Evolutionary conservation across 2,797 vertebrate species (phyloP), one percentile per base, ranked within the genome.

Genomic region (Hypotaenidia okinawae): DNA sequence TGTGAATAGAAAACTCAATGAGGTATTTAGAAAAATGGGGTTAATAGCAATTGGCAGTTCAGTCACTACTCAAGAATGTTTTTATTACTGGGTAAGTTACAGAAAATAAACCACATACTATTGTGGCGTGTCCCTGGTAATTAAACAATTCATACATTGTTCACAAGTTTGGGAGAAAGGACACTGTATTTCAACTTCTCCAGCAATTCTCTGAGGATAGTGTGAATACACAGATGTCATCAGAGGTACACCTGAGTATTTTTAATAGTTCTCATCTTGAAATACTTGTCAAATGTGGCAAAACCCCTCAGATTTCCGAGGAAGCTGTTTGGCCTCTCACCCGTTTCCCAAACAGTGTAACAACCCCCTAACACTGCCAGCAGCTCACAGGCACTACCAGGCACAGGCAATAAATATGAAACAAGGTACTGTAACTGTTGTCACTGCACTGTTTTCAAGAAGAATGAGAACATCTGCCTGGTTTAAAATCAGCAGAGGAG

Each of bases 401-500:
- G 68, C 24, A 47, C 5, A 35, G 64, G 9, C 37, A 90, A 81
- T 35, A 59, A 93, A 81, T 35, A 76, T 22, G 1, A 15, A 52
- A 84, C 62, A 55, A 4, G 24, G 81, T 72, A 43, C 59, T 84
- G 19, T 73, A 67, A 82, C 73, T 80, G 47, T 22, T 79, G 23
- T 51, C 61, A 35, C 24, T 80, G 35, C 10, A 32, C 72, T 37
- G 18, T 59, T 88, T 94, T 55, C 66, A 77, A 72, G 68, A 84
- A 82, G n/a, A 62, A 89, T 0, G 0, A 76, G 49, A 72, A 80
- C 23, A 76, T 5, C 61, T 21, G 8, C 18, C 63, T 63, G 14
- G n/a, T 87, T 89, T 86, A 72, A 94, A 93, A 86, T 62, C 33
- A 91, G 51, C 47, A 79, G n/a, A 81, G 39, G 24, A 83, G 33